phyloP scores from a whole-genome alignment of 2,888 invertebrate species.

The Drosophila affinis region DNA sequence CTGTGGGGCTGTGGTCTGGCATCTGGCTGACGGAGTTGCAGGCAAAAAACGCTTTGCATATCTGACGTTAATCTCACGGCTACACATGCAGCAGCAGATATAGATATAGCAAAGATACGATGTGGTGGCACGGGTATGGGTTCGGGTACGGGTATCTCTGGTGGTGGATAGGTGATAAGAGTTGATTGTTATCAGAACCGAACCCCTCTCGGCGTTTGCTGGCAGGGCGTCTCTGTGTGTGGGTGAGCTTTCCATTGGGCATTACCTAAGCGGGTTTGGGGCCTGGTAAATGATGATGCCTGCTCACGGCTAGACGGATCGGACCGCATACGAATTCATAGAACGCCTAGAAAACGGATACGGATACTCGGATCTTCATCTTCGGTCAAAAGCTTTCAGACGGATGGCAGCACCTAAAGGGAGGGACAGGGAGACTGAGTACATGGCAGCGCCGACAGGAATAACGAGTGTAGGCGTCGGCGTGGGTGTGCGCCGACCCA shows the following conservation, averaged over 20 bases:
- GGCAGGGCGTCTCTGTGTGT: conserved; percentile 23
- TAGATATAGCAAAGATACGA: conserved; percentile 8
- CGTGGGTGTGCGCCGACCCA: conserved; percentile 61
- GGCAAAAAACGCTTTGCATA: conserved; percentile 43
- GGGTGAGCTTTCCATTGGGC: conserved; percentile 46
- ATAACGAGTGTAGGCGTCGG: conserved; percentile 8
- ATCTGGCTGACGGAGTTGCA: conserved; percentile 29
- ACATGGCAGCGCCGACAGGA: background rate
- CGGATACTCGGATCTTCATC: background rate
- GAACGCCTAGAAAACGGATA: conserved; percentile 46
- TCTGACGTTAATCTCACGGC: conserved; percentile 68
- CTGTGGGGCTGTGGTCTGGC: background rate
- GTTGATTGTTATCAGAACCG: conserved; percentile 70
- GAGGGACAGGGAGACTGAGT: conserved; percentile 25
- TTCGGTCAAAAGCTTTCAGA: conserved; percentile 1
- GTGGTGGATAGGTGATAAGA: conserved; percentile 70
- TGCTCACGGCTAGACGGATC: conserved; percentile 64
- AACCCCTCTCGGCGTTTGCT: conserved; percentile 10
- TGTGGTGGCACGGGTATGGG: conserved; percentile 37
- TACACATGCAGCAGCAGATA: conserved; percentile 23
- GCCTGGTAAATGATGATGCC: conserved; percentile 70
- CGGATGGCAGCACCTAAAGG: conserved; percentile 36
- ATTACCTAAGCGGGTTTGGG: conserved; percentile 68
- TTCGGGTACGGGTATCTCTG: conserved; percentile 41
- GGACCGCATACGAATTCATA: conserved; percentile 45